Percentiles rank a stretch among this genome's conserved stretches.
Evolutionary conservation across 2,797 vertebrate species (phyloP).

Genomic region (Ceryle rudis): DNA sequence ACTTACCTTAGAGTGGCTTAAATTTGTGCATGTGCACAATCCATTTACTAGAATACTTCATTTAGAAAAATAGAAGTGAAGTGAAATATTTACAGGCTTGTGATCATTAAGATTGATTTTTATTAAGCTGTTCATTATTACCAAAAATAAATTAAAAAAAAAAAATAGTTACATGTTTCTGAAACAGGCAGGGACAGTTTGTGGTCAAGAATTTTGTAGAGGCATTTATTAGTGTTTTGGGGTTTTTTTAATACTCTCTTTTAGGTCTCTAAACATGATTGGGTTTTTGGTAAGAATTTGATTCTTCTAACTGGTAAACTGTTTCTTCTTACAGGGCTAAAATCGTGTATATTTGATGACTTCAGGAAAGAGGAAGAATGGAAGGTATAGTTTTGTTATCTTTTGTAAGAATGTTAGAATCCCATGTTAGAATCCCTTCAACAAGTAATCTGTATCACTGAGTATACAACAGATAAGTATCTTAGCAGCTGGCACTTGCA

Average conservation of each 20-base stretch:
- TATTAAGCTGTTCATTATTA: neutral
- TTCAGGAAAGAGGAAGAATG: slow-evolving; percentile 91
- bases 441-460: neutral
- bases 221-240: neutral
- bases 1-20: neutral
- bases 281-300: neutral
- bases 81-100: neutral
- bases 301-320: neutral
- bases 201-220: neutral
- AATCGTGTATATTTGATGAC: slow-evolving; percentile 89
- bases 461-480: neutral
- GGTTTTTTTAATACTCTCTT: too few relatives aligned
- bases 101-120: neutral
- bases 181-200: neutral
- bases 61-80: neutral
- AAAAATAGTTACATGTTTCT: neutral
- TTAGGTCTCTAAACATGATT: neutral
- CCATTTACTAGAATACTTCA: neutral
- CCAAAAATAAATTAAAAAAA: neutral
- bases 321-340: slow-evolving; percentile 83
- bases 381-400: slow-evolving; percentile 84
- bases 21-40: neutral
- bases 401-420: neutral
- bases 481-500: neutral
- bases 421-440: neutral